These are phyloP conservation scores for Rhea pennata DNA, from an alignment of 2,113 vertebrate species.

Conservation along the genomic window DNA sequence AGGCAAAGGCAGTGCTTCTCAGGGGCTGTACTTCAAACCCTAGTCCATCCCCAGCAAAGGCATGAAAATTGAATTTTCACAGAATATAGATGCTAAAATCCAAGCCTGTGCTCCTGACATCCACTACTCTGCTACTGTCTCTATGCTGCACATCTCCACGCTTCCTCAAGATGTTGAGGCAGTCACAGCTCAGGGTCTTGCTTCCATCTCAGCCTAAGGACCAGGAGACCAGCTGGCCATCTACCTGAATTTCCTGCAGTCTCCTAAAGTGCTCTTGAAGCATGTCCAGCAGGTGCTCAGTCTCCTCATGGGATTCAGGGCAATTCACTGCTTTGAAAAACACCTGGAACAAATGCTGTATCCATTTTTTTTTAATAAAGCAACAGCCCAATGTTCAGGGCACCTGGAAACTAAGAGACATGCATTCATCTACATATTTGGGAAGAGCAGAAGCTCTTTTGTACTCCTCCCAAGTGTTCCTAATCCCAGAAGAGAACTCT, in stretches of 20 bases:
- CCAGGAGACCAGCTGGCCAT: too few relatives aligned
- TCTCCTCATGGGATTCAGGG: too few relatives aligned
- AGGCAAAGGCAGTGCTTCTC: neutral
- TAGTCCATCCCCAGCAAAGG: neutral
- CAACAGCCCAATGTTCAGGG: neutral
- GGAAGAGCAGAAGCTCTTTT: neutral
- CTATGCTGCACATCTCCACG: too few relatives aligned
- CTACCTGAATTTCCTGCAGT: too few relatives aligned
- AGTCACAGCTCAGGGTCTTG: too few relatives aligned
- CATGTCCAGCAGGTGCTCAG: too few relatives aligned
- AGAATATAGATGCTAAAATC: neutral
- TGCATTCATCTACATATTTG: neutral
- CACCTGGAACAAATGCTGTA: too few relatives aligned
- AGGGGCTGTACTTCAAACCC: neutral
- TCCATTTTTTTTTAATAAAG: fast-evolving
- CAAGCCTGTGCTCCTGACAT: neutral
- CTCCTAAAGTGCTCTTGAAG: too few relatives aligned
- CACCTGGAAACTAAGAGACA: fast-evolving
- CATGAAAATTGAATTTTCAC: neutral
- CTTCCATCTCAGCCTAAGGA: too few relatives aligned
- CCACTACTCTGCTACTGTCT: neutral
- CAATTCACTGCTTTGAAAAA: too few relatives aligned
- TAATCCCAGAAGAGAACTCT: neutral
- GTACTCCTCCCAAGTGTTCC: neutral
- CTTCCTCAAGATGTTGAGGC: too few relatives aligned